phyloP scores from a whole-genome alignment of 1,140 invertebrate genomes.

The Aphelenchoides besseyi region DNA sequence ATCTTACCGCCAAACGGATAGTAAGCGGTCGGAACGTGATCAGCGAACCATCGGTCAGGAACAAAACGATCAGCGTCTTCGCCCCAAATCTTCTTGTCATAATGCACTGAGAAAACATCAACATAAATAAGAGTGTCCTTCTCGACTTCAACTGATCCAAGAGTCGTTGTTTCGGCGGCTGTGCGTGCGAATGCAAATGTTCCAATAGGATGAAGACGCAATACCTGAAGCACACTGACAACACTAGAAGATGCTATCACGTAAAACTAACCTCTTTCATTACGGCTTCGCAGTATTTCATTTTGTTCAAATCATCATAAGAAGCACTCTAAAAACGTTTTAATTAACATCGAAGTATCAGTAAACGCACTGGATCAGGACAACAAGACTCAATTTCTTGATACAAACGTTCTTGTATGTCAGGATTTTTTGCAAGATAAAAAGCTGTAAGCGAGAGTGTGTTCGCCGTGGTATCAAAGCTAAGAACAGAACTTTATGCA shows the following conservation, averaged over 20 bases:
- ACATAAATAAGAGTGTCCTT: slow-evolving; percentile 35
- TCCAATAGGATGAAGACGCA: slow-evolving; percentile 40
- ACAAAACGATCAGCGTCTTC: slow-evolving; percentile 37
- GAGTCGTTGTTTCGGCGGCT: slow-evolving; percentile 29
- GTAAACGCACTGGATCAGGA: slow-evolving; percentile 29
- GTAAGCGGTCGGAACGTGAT: slow-evolving; percentile 62
- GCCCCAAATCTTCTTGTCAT: slow-evolving; percentile 28
- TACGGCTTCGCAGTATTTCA: slow-evolving; percentile 47
- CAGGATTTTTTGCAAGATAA: slow-evolving; percentile 70
- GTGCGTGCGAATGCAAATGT: slow-evolving; percentile 11
- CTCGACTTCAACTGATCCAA: slow-evolving; percentile 24
- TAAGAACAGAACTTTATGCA: no score
- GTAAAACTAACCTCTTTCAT: no score
- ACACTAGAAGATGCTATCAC: no score
- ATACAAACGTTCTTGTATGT: slow-evolving; percentile 69
- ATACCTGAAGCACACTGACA: no score
- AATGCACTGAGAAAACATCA: slow-evolving; percentile 29
- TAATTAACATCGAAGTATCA: slow-evolving; percentile 2
- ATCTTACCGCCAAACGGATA: not conserved
- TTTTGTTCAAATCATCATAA: slow-evolving; percentile 44
- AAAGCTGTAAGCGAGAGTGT: slow-evolving; percentile 71
- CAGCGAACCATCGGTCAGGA: slow-evolving; percentile 45
- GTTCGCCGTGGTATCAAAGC: slow-evolving; percentile 75
- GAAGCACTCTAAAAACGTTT: slow-evolving; percentile 28
- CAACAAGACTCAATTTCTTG: slow-evolving; percentile 68